Base-by-base conservation (phyloP, 2,888 invertebrate genomes). In the Diaperis boleti region DNA sequence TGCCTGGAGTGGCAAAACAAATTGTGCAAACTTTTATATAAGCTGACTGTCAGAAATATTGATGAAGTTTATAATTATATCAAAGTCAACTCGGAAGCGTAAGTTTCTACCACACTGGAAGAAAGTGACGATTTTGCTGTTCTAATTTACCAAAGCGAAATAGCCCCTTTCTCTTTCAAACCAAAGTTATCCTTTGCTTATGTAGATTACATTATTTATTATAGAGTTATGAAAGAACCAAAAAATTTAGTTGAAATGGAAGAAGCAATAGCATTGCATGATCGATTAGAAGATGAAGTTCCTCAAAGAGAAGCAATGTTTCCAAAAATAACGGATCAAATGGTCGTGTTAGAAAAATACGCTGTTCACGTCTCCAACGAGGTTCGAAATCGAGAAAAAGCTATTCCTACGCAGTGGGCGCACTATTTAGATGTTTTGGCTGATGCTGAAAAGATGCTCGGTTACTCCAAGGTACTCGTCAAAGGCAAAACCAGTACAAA, bases 1-100 rank as follows among this genome's bases (percentile, higher is more conserved):
- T 95, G 95, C 71, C 83, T 88, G 17, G 84, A 88, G 64, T 95
- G 95, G 95, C 94, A 94, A 81, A 85, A 86, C 8, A 87, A 89
- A 72, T 84, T 95, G 66, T 90, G 90, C 1, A 83, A 87, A 45
- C 81, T 94, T 8, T 79, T 95, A 22, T 83, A 86, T 52, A 86
- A 85, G 64, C 83, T 88, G 63, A 86, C 92, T 64, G 79, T 88
- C 73, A 74, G 85, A 73, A 85, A 84, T 73, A 79, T 94, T 79
- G 78, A 87, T 81, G 85, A 85, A 29, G 79, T 89, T n/a, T 88
- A 89, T 74, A 79, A 84, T 22, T 92, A 90, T 78, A 86, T 89
- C 44, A 79, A 82, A 56, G 81, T 82, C 35, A 85, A 89, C 78
- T 79, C 81, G 55, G 82, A 80, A 69, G 78, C 76, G 85, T 86